Evolutionary conservation across 2,113 vertebrate genomes (phyloP).

Genomic region (Pteruthius melanotis): DNA sequence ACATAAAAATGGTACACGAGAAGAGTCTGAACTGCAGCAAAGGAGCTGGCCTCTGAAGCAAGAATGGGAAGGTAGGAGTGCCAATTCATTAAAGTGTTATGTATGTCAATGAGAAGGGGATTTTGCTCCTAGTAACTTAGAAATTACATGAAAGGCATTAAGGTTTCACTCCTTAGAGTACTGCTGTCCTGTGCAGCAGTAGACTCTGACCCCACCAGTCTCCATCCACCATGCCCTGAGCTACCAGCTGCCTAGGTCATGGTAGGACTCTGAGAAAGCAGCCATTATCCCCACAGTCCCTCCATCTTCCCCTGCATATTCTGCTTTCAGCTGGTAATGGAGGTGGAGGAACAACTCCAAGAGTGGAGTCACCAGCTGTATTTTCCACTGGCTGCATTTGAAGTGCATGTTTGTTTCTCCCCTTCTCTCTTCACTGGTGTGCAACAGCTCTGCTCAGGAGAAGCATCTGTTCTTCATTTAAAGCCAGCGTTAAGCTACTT

Average conservation of each 20-base stretch:
- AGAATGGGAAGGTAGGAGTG: neutral
- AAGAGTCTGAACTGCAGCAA: neutral
- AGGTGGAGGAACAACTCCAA: neutral
- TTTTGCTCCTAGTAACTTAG: neutral
- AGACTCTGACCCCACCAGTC: neutral
- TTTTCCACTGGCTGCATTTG: neutral
- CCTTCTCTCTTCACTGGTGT: neutral
- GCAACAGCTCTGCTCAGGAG: neutral
- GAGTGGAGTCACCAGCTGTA: neutral
- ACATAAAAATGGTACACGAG: neutral
- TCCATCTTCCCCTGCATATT: neutral
- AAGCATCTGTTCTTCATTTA: constrained; percentile 5
- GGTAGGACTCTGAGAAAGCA: neutral
- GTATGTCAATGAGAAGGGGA: neutral
- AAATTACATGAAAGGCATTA: neutral
- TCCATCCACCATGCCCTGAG: neutral
- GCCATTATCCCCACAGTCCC: neutral
- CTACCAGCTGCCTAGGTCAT: neutral
- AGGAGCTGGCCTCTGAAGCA: neutral
- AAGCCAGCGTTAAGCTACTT: neutral
- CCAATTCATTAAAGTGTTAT: neutral
- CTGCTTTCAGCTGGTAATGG: neutral
- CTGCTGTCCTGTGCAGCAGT: rapidly evolving
- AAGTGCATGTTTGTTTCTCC: neutral
- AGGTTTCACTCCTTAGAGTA: neutral